These are phyloP conservation scores for Listronotus bonariensis DNA, from an alignment of 1,140 invertebrate genomes.

Conservation along the genomic window DNA sequence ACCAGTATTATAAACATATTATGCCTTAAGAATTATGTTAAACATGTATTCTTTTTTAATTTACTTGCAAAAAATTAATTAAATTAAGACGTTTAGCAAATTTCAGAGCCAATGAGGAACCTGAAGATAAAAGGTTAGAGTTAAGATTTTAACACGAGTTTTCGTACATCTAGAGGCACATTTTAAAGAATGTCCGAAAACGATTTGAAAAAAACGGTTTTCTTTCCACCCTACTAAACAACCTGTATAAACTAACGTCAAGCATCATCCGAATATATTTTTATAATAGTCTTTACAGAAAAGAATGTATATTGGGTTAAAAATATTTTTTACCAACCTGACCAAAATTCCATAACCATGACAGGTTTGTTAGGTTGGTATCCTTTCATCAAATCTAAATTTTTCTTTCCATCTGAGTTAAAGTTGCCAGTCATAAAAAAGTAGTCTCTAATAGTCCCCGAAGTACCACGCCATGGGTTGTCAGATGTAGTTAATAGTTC, in stretches of 20 bases:
- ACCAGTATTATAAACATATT: too few relatives aligned
- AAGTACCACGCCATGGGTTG: slow-evolving; percentile 39
- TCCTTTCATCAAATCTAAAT: slow-evolving; percentile 54
- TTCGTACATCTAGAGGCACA: too few relatives aligned
- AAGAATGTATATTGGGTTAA: too few relatives aligned
- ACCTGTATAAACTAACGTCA: not conserved
- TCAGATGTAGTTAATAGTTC: slow-evolving; percentile 62
- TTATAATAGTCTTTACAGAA: too few relatives aligned
- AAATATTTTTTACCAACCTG: slow-evolving; percentile 48
- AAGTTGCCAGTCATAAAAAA: slow-evolving; percentile 57
- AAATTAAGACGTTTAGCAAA: not conserved
- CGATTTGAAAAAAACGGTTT: too few relatives aligned
- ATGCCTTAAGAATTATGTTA: too few relatives aligned
- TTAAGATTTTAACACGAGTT: too few relatives aligned
- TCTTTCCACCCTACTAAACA: not conserved
- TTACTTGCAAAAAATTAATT: too few relatives aligned
- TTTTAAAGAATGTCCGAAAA: too few relatives aligned
- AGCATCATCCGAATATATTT: too few relatives aligned
- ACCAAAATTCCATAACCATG: slow-evolving; percentile 69
- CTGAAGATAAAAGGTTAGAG: too few relatives aligned
- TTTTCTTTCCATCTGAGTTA: slow-evolving; percentile 46
- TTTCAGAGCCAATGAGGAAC: not conserved
- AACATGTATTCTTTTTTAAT: too few relatives aligned
- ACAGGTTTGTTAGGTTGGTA: slow-evolving; percentile 61
- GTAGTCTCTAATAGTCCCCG: slow-evolving; percentile 24